Evolutionary conservation across 2,888 invertebrate genomes (phyloP).

Genomic region (Sesia apiformis): DNA sequence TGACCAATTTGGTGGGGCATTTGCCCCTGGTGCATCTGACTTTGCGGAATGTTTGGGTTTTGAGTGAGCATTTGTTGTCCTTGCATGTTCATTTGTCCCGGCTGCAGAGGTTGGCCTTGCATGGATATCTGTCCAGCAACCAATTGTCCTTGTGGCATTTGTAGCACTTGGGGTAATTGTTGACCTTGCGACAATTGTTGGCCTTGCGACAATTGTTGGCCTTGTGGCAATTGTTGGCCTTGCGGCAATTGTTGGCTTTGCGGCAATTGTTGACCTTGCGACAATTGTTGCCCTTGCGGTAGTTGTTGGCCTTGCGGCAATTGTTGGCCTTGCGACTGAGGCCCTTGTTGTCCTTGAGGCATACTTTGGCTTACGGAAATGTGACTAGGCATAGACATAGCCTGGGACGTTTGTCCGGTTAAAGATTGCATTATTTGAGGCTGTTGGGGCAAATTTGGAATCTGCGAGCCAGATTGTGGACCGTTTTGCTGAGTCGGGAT

Average conservation of each 20-base stretch:
- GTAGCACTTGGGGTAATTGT: conserved; percentile 11
- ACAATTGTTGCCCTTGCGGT: conserved; percentile 11
- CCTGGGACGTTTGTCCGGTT: conserved; percentile 26
- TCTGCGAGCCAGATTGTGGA: conserved; percentile 32
- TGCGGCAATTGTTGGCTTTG: conserved; percentile 22
- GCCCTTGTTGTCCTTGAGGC: conserved; percentile 10
- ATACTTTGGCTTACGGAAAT: conserved; percentile 28
- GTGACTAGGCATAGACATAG: conserved; percentile 29
- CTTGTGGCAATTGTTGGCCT: conserved; percentile 16
- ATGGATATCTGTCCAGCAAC: conserved; percentile 19
- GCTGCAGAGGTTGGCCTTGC: conserved; percentile 27
- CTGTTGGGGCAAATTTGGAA: conserved; percentile 29
- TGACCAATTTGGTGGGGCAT: conserved; percentile 19
- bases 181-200: conserved; percentile 31
- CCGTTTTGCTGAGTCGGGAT: conserved; percentile 36
- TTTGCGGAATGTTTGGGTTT: conserved; percentile 22
- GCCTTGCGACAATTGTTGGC: conserved; percentile 14
- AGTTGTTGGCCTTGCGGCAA: conserved; percentile 25
- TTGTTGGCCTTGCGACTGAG: conserved; percentile 18
- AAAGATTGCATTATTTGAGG: conserved; percentile 18
- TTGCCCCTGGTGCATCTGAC: conserved; percentile 21
- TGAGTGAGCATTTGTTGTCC: conserved; percentile 25
- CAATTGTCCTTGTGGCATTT: conserved; percentile 21
- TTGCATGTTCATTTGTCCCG: conserved; percentile 38
- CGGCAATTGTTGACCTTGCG: conserved; percentile 27